Conservation (phyloP, 2,888 invertebrate genomes). For the Helicoverpa assulta region DNA sequence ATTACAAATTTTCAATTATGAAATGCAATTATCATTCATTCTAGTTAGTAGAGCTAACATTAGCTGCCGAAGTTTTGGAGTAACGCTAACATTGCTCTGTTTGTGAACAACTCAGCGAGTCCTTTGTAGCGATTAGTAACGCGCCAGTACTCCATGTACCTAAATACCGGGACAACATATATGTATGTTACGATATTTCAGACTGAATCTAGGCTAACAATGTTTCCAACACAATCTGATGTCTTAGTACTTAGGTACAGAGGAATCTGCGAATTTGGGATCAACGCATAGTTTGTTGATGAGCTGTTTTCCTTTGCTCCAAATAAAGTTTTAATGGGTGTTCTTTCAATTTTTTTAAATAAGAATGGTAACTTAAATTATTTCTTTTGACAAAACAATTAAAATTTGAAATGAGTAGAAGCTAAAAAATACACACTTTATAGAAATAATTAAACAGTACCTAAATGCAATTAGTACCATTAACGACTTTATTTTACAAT, state of each 20-base stretch:
- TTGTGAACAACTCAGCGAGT: slow-evolving; percentile 14
- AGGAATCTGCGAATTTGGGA: slow-evolving; percentile 28
- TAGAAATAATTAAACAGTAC: no score
- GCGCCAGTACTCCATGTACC: slow-evolving; percentile 51
- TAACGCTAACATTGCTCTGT: slow-evolving; percentile 2
- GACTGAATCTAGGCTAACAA: slow-evolving; percentile 57
- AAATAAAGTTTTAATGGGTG: neutral
- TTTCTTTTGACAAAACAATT: no score
- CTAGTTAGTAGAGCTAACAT: neutral
- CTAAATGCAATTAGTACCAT: no score
- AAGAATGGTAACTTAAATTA: no score
- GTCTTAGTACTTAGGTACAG: slow-evolving; percentile 65
- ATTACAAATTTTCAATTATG: neutral
- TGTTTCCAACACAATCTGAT: slow-evolving; percentile 57
- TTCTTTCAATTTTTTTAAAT: no score
- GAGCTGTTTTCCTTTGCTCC: neutral
- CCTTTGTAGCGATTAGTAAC: slow-evolving; percentile 17
- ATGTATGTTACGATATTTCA: slow-evolving; percentile 36
- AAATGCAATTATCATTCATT: neutral
- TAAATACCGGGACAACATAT: slow-evolving; percentile 68
- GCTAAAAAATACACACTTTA: no score
- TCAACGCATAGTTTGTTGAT: slow-evolving; percentile 3
- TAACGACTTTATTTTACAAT: no score
- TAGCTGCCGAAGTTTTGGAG: neutral
- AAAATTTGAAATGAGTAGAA: no score